These are phyloP conservation scores for Hermetia illucens DNA, from an alignment of 1,140 invertebrate species.

Conservation along the genomic window DNA sequence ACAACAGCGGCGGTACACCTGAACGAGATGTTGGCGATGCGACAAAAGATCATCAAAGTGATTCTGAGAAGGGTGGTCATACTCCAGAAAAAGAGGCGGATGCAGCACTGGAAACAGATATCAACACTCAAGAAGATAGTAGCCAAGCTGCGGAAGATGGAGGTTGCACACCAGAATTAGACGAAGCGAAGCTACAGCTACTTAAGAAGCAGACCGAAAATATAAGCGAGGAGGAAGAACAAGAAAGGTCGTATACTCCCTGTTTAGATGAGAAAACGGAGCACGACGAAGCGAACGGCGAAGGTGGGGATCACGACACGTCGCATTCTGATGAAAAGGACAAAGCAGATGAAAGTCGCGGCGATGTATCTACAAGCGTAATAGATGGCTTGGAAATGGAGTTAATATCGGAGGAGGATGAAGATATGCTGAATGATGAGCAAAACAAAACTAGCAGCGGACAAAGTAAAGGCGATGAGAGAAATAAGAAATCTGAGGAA, in stretches of 20 bases:
- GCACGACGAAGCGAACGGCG: conserved; percentile 15
- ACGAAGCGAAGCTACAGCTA: conserved; percentile 6
- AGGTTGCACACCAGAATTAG: conserved; percentile 3
- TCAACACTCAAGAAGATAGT: conserved; percentile 1
- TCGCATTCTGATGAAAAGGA: no score
- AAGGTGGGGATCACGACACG: no score
- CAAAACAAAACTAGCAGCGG: conserved; percentile 14
- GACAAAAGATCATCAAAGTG: conserved; percentile 11
- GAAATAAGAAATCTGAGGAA: conserved; percentile 20
- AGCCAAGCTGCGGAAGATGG: neutral
- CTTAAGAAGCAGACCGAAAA: conserved; percentile 5
- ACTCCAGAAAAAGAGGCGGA: conserved; percentile 4
- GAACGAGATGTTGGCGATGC: conserved; percentile 7
- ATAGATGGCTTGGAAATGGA: conserved; percentile 51
- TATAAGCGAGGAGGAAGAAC: conserved; percentile 12
- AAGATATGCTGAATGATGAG: conserved; percentile 28
- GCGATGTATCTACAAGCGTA: conserved; percentile 24
- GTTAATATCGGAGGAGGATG: conserved; percentile 53
- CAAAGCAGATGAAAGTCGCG: conserved; percentile 2
- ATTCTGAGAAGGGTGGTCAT: conserved; percentile 9
- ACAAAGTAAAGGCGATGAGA: conserved; percentile 31
- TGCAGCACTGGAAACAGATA: neutral
- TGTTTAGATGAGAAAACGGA: conserved; percentile 44
- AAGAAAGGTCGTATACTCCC: conserved; percentile 47
- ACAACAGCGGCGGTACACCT: no score